Evolutionary conservation across 2,888 invertebrate species (phyloP).

Genomic region (Tachina fera): DNA sequence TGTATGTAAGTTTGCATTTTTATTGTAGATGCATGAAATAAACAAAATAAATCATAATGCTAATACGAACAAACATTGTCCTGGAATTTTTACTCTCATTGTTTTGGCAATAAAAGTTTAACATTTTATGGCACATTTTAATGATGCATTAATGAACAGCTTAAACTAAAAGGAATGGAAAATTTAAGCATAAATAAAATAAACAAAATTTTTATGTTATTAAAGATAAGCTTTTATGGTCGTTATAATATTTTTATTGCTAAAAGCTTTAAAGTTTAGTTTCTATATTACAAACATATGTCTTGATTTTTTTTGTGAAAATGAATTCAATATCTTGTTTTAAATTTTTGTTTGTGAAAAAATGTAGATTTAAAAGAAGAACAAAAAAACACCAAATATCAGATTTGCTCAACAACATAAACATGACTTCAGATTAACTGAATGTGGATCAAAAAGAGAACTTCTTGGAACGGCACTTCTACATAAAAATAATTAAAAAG

Average conservation of each 20-base stretch:
- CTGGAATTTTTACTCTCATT: constrained; percentile 41
- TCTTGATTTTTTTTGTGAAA: too few relatives aligned
- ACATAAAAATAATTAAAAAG: too few relatives aligned
- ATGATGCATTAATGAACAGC: constrained; percentile 22
- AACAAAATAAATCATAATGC: constrained; percentile 21
- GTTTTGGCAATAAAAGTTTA: constrained; percentile 52
- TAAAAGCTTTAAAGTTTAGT: neutral
- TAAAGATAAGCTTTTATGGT: constrained; percentile 36
- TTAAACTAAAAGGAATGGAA: neutral
- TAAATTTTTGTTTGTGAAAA: too few relatives aligned
- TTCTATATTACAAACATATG: neutral
- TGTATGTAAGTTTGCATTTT: constrained; percentile 17
- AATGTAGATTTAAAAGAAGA: too few relatives aligned
- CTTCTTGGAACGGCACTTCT: too few relatives aligned
- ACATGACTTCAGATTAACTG: too few relatives aligned
- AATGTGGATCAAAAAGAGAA: too few relatives aligned
- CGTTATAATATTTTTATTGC: neutral
- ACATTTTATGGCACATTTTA: constrained; percentile 65
- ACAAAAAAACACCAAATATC: too few relatives aligned
- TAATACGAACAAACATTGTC: constrained; percentile 31
- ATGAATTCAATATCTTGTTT: too few relatives aligned
- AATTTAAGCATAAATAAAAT: constrained; percentile 1
- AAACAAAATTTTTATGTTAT: constrained; percentile 8
- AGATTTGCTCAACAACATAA: too few relatives aligned
- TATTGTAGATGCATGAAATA: constrained; percentile 1